phyloP scores from a whole-genome alignment of 2,113 vertebrate genomes.

The Ursus arctos region DNA sequence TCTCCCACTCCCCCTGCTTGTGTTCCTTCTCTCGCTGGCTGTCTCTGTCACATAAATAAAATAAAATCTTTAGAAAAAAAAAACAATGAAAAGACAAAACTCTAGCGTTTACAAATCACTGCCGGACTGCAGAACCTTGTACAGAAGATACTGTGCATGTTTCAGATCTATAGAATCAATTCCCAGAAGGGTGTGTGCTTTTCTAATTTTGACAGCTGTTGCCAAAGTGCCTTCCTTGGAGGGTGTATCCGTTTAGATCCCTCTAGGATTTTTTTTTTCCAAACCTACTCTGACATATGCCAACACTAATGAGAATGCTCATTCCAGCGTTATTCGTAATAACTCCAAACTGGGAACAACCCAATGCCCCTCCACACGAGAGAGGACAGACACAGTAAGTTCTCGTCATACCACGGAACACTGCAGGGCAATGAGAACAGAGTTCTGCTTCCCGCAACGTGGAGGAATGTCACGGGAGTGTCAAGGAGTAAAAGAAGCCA shows the following conservation, averaged over 20 bases:
- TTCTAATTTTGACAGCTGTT: neutral
- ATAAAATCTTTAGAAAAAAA: too few relatives aligned
- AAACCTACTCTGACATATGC: neutral
- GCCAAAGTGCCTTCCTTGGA: neutral
- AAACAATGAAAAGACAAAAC: neutral
- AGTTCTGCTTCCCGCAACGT: accelerated
- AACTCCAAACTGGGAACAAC: neutral
- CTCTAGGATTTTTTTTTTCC: neutral
- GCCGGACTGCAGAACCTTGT: neutral
- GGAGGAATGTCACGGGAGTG: neutral
- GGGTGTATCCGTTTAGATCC: neutral
- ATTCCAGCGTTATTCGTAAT: neutral
- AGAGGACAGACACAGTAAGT: neutral
- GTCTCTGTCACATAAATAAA: too few relatives aligned
- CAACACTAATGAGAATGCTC: neutral
- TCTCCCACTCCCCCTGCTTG: too few relatives aligned
- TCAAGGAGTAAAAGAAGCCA: neutral
- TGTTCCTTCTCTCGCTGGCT: too few relatives aligned
- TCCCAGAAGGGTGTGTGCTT: neutral
- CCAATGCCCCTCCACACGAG: neutral
- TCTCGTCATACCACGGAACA: neutral
- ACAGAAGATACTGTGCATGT: neutral
- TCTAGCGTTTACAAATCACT: neutral
- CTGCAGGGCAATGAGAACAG: neutral
- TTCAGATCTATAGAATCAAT: neutral